A percentile compares a stretch with the other conserved stretches of the same genome.
Conservation (phyloP, 2,113 vertebrate genomes). For the Perca schrenkii region DNA sequence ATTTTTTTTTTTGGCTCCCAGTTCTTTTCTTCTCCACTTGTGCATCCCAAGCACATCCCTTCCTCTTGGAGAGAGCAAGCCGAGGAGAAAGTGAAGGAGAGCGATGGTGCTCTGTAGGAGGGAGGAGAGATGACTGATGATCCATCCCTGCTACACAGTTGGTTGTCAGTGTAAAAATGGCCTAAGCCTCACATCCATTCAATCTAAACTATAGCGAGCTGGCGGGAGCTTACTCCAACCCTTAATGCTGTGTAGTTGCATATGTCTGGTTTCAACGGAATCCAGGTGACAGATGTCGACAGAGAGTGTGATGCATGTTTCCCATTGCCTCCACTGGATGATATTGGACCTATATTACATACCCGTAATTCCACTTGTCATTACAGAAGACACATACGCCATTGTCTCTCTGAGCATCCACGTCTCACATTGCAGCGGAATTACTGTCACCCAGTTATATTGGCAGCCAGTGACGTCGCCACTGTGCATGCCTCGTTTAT, state of each 20-base stretch:
- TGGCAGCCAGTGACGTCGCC: conserved; percentile 18
- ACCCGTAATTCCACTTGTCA: neutral
- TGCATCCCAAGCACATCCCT: conserved; percentile 58
- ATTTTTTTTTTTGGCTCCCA: conserved; percentile 60
- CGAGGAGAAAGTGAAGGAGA: conserved; percentile 58
- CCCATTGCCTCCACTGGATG: neutral
- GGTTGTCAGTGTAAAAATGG: conserved; percentile 68
- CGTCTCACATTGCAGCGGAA: neutral
- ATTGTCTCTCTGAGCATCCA: conserved; percentile 22
- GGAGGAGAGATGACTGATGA: conserved; percentile 72
- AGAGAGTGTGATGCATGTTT: conserved; percentile 24
- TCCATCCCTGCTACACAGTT: conserved; percentile 56
- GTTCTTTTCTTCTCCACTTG: conserved; percentile 32
- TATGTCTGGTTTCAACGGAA: conserved; percentile 43
- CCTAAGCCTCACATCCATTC: conserved; percentile 61
- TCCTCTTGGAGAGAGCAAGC: conserved; percentile 39
- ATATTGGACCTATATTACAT: conserved; percentile 13
- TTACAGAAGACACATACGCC: neutral
- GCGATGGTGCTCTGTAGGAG: conserved; percentile 65
- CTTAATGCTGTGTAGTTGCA: conserved; percentile 41
- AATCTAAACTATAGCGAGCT: conserved; percentile 59
- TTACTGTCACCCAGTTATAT: conserved; percentile 30
- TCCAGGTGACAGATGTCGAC: conserved; percentile 46
- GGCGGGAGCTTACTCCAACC: conserved; percentile 22
- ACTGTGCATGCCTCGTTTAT: conserved; percentile 42